Percentiles rank a stretch among this genome's conserved stretches.
These are phyloP conservation scores for Oreohelix idahoensis DNA, from an alignment of 1,140 invertebrate species.

Conservation along the genomic window DNA sequence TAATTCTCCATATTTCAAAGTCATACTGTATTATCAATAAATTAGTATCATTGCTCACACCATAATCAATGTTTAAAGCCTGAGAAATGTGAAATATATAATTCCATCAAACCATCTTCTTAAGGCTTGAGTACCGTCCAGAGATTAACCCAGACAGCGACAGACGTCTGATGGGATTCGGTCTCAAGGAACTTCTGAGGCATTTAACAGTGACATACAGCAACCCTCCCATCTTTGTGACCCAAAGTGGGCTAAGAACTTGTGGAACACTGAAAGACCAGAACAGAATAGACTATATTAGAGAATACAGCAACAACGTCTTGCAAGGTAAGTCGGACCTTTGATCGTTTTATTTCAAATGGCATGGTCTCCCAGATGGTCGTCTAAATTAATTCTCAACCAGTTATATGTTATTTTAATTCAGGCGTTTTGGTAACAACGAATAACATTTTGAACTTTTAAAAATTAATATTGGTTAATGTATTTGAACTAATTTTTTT, in stretches of 20 bases:
- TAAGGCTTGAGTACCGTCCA: slow-evolving; percentile 39
- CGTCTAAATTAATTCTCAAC: too few relatives aligned
- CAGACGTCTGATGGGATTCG: slow-evolving; percentile 76
- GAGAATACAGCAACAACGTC: slow-evolving; percentile 47
- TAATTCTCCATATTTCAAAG: too few relatives aligned
- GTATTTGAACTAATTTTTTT: too few relatives aligned
- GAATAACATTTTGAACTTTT: too few relatives aligned
- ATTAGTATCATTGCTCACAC: too few relatives aligned
- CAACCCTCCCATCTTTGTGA: slow-evolving; percentile 78
- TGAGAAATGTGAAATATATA: not conserved
- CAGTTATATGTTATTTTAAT: too few relatives aligned
- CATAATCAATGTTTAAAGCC: not conserved
- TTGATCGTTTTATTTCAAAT: too few relatives aligned
- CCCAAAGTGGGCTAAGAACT: slow-evolving; percentile 80
- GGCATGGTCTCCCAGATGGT: too few relatives aligned
- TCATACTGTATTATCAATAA: too few relatives aligned
- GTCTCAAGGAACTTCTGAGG: slow-evolving; percentile 78
- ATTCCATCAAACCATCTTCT: not conserved
- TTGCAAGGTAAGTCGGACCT: slow-evolving; percentile 11
- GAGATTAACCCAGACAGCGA: slow-evolving; percentile 33
- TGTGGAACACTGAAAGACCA: slow-evolving; percentile 74
- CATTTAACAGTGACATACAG: slow-evolving; percentile 77
- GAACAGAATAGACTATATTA: slow-evolving; percentile 73
- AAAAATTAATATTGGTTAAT: too few relatives aligned
- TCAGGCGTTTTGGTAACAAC: too few relatives aligned